These are phyloP conservation scores for Onychomys torridus DNA, from an alignment of 2,797 vertebrate genomes.

Conservation along the genomic window DNA sequence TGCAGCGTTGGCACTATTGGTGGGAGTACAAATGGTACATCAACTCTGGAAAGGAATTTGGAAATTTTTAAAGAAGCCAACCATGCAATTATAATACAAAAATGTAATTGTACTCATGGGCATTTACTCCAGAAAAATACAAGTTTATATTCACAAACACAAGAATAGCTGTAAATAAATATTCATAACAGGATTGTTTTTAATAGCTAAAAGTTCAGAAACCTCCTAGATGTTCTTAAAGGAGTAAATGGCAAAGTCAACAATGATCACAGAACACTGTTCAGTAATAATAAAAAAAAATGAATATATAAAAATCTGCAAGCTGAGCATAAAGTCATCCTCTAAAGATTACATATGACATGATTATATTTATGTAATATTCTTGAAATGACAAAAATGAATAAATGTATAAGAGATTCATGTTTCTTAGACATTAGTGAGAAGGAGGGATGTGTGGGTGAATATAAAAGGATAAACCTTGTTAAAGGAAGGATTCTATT, in stretches of 20 bases:
- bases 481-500: neutral
- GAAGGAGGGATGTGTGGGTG: neutral
- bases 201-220: neutral
- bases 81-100: neutral
- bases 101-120: neutral
- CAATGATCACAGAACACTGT: neutral
- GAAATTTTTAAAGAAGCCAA: neutral
- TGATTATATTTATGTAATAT: neutral
- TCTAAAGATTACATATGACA: neutral
- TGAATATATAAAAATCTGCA: neutral
- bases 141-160: neutral
- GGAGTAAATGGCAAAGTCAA: neutral
- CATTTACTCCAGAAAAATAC: neutral
- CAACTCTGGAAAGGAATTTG: neutral
- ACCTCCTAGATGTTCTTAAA: neutral
- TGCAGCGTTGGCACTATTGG: neutral
- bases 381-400: conserved; percentile 2
- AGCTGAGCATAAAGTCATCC: neutral
- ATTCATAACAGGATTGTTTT: neutral
- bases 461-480: neutral
- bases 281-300: neutral
- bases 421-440: neutral
- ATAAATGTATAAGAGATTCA: neutral
- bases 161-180: neutral
- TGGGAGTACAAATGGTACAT: neutral